Evolutionary conservation across 1,140 invertebrate species (phyloP).

Genomic region (Atopsyche davidsoni): DNA sequence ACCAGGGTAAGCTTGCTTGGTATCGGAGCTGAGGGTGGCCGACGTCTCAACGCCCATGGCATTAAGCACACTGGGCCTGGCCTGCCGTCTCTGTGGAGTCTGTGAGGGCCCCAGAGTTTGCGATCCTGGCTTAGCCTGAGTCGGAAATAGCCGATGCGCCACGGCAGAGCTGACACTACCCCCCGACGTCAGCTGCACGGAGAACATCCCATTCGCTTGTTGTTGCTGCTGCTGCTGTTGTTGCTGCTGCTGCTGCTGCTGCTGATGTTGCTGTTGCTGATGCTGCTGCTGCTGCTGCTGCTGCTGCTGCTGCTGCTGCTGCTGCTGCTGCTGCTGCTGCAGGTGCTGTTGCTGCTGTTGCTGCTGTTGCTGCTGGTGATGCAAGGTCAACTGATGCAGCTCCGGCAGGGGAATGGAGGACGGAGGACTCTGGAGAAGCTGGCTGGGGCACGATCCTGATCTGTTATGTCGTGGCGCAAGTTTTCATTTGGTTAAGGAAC

Average conservation of each 20-base stretch:
- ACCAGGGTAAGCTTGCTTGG: neutral
- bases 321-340: conserved; percentile 23
- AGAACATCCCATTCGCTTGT: neutral
- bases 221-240: conserved; percentile 1
- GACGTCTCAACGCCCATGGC: conserved; percentile 8
- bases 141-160: conserved; percentile 28
- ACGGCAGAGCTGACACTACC: conserved; percentile 25
- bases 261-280: conserved; percentile 21
- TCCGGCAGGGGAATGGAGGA: conserved; percentile 25
- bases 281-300: neutral
- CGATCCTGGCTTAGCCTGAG: conserved; percentile 9
- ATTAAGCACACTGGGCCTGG: conserved; percentile 46
- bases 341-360: conserved; percentile 19
- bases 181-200: conserved; percentile 4
- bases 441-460: conserved; percentile 86
- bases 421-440: conserved; percentile 63
- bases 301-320: neutral
- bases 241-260: conserved; percentile 22
- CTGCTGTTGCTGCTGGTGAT: neutral
- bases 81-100: conserved; percentile 47
- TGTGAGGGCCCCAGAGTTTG: conserved; percentile 36
- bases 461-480: too few species aligned
- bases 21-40: conserved; percentile 3
- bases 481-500: too few species aligned
- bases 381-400: too few species aligned